A percentile compares a stretch with the other conserved stretches of the same genome.
These are phyloP conservation scores for Aurelia sp. DNA, from an alignment of 30 jellyfish, hydroid and myxozoan species.

Conservation along the genomic window DNA sequence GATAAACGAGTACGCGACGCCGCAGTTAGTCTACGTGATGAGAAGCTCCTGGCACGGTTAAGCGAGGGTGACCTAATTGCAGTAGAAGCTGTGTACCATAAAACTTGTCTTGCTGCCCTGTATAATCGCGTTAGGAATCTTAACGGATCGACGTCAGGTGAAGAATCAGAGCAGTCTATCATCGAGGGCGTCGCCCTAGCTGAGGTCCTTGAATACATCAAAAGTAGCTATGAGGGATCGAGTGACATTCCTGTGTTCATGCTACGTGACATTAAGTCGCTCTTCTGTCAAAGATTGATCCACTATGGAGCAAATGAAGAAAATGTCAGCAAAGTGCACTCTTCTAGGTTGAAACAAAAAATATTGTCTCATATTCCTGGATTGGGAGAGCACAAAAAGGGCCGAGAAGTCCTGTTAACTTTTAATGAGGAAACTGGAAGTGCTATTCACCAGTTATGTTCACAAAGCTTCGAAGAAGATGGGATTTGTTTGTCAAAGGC, in stretches of 20 bases:
- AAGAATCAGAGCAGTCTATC: slow-evolving; percentile 13
- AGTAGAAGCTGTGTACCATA: slow-evolving; percentile 27
- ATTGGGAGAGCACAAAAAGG: slow-evolving; percentile 4
- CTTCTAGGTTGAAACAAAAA: slow-evolving; percentile 4
- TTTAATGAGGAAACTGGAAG: slow-evolving; percentile 1
- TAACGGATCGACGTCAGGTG: not conserved
- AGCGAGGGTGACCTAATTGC: slow-evolving; percentile 26
- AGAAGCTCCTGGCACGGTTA: slow-evolving; percentile 2
- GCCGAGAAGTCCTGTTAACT: not conserved
- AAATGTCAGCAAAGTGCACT: not conserved
- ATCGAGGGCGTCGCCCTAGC: slow-evolving; percentile 14
- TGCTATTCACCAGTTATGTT: slow-evolving; percentile 15
- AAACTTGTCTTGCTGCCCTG: slow-evolving; percentile 4
- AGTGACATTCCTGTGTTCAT: not conserved
- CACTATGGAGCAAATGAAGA: not conserved
- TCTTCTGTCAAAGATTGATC: not conserved
- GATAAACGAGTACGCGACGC: slow-evolving; percentile 41
- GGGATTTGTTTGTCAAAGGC: slow-evolving; percentile 17
- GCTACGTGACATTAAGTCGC: not conserved
- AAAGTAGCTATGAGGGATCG: not conserved
- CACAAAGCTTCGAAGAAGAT: slow-evolving; percentile 8
- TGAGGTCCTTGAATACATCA: slow-evolving; percentile 1
- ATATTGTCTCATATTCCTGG: not conserved
- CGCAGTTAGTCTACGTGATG: not conserved
- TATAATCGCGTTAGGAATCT: slow-evolving; percentile 8